These are phyloP conservation scores for Herpailurus yagouaroundi DNA, from an alignment of 2,113 vertebrate genomes.

Conservation along the genomic window DNA sequence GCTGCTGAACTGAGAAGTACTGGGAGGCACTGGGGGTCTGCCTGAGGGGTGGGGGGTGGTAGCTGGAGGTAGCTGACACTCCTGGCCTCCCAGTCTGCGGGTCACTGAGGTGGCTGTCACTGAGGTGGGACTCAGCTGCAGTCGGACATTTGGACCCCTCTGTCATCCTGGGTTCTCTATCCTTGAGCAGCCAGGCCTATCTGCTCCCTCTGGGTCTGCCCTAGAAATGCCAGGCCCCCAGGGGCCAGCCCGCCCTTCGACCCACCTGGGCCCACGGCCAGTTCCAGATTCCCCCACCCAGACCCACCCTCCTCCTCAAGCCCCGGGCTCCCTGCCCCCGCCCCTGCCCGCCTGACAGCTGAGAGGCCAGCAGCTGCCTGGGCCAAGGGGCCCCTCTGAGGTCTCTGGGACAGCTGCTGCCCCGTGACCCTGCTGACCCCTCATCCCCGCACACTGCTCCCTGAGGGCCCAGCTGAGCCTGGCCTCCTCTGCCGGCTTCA, in stretches of 20 bases:
- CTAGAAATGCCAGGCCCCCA: not conserved
- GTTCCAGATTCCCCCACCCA: not conserved
- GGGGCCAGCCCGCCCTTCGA: not conserved
- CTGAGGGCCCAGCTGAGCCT: not conserved
- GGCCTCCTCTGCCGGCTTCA: not conserved
- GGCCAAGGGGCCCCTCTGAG: not conserved
- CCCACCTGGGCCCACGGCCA: not conserved
- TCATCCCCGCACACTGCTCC: not conserved
- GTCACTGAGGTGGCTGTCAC: rapidly evolving
- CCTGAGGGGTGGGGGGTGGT: too few relatives aligned
- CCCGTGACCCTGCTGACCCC: conserved; percentile 10
- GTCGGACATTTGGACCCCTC: not conserved
- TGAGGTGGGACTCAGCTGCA: not conserved
- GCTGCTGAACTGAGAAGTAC: not conserved
- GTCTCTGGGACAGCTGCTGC: conserved; percentile 62
- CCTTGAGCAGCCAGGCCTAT: not conserved
- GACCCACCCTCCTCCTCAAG: not conserved
- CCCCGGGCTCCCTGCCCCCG: not conserved
- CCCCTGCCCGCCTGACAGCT: conserved; percentile 55
- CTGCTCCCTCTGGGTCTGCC: not conserved
- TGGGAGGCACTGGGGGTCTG: not conserved
- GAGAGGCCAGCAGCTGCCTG: conserved; percentile 48
- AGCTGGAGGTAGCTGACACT: not conserved
- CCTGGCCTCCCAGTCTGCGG: not conserved
- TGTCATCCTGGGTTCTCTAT: not conserved